A percentile compares a stretch with the other conserved stretches of the same genome.
Evolutionary conservation across 2,888 invertebrate genomes (phyloP).

Genomic region (Myathropa florea): DNA sequence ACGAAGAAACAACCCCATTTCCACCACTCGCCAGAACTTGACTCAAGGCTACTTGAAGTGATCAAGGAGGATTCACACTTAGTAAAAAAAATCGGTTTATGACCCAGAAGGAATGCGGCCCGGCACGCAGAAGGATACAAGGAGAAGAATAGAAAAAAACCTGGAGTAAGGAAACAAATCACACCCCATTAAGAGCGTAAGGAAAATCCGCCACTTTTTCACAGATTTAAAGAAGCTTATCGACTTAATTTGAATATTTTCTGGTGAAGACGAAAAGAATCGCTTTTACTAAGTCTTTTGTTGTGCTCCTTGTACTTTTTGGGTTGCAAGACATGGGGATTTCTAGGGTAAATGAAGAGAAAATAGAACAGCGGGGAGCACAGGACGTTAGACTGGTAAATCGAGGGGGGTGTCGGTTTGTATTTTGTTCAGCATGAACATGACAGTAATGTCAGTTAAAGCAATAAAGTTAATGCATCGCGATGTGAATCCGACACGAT

Average conservation of each 20-base stretch:
- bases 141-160: constrained; percentile 22
- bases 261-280: constrained; percentile 56
- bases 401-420: constrained; percentile 36
- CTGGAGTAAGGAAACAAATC: constrained; percentile 62
- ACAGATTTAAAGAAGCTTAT: constrained; percentile 80
- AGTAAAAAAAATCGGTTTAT: constrained; percentile 79
- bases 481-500: constrained; percentile 54
- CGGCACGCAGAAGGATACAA: constrained; percentile 35
- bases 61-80: constrained; percentile 80
- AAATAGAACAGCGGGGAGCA: constrained; percentile 23
- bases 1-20: constrained; percentile 42
- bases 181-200: constrained; percentile 71
- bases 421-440: constrained; percentile 52
- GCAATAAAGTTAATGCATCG: constrained; percentile 67
- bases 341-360: constrained; percentile 37
- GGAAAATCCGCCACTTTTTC: constrained; percentile 76
- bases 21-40: constrained; percentile 74
- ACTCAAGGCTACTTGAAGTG: constrained; percentile 74
- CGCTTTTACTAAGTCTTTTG: constrained; percentile 51
- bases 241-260: constrained; percentile 73
- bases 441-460: constrained; percentile 65
- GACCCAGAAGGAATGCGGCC: constrained; percentile 73
- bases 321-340: constrained; percentile 40
- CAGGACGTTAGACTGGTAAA: constrained; percentile 7
- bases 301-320: constrained; percentile 27